Base-by-base conservation (phyloP, 2,797 vertebrate species). In the Macropodus opercularis region DNA sequence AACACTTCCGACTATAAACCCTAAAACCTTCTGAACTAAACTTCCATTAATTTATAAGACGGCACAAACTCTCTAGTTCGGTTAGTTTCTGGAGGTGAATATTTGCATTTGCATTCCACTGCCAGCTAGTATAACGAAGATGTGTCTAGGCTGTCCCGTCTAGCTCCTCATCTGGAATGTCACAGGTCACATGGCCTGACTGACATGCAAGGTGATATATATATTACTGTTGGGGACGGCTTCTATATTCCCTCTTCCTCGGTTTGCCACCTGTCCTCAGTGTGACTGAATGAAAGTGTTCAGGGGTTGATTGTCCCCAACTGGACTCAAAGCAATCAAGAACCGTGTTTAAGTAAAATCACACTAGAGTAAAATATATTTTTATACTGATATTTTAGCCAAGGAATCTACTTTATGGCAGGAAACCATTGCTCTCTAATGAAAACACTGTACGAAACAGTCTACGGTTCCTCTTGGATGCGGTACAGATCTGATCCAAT, bases 191-290 rank as follows among this genome's bases (percentile, higher is more conserved):
- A 69, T 77, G 75, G 80, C 62, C 67, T 63, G 42, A 19, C 76
- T 87, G 75, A 82, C 82, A 80, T 79, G 76, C 68, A 74, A 64
- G 52, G 21, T 86, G 79, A 86, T 78, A 85, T 78, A 69, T 84
- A 75, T 74, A 77, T 85, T 79, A 77, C 78, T 83, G 70, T 73
- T 34, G 12, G 60, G 27, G 39, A 69, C 79, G 58, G 57, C 58
- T 72, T 81, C 66, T 73, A 65, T 81, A 79, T 43, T 38, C 53
- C 39, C 44, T 72, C 72, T 38, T 78, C 51, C 72, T 62, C 35
- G 5, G 31, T 58, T 54, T 36, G 26, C 49, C 59, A 72, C 63
- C 60, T 66, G 59, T 71, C 46, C 62, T 9, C 58, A 34, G 36
- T n/a, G 56, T n/a, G 29, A 56, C 38, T 32, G 50, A 46, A 13